Percentiles rank a stretch among this genome's conserved stretches.
Conservation (phyloP, 2,888 invertebrate genomes). For the Mellilla xanthometata region DNA sequence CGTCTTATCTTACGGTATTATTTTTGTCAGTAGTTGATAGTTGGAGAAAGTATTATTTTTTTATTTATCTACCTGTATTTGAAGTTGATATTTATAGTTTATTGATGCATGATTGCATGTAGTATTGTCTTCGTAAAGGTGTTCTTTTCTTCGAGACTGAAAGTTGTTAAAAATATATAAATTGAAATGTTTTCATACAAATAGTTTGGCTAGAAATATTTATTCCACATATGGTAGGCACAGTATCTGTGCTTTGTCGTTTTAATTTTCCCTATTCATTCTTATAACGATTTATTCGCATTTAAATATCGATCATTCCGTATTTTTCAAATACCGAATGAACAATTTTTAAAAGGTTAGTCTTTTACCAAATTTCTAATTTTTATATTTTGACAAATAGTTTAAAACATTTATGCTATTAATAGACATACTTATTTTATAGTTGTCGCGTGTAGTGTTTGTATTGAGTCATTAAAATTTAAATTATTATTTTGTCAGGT, state of each 20-base stretch:
- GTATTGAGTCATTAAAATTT: conserved; percentile 30
- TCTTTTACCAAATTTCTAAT: conserved; percentile 32
- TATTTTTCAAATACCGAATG: too few species aligned
- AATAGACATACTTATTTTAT: conserved; percentile 4
- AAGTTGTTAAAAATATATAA: conserved; percentile 33
- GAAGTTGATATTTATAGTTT: conserved; percentile 25
- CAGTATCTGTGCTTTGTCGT: not conserved
- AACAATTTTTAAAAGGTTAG: conserved; percentile 4
- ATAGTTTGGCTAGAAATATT: conserved; percentile 7
- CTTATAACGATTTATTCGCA: conserved; percentile 7
- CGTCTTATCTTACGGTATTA: conserved; percentile 33
- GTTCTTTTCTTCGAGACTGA: conserved; percentile 40
- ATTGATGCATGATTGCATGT: conserved; percentile 51
- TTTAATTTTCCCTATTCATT: conserved; percentile 1
- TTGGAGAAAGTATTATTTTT: conserved; percentile 33
- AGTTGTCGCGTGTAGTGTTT: conserved; percentile 20
- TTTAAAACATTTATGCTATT: not conserved
- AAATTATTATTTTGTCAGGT: not conserved
- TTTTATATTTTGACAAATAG: conserved; percentile 19
- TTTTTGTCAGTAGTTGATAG: conserved; percentile 31
- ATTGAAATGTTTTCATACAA: conserved; percentile 12
- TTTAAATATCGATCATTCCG: conserved; percentile 14
- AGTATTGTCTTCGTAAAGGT: conserved; percentile 34
- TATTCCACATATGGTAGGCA: not conserved
- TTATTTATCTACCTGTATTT: conserved; percentile 24